A percentile compares a stretch with the other conserved stretches of the same genome.
phyloP scores from a whole-genome alignment of 2,113 vertebrate genomes.

The Petromus typicus region DNA sequence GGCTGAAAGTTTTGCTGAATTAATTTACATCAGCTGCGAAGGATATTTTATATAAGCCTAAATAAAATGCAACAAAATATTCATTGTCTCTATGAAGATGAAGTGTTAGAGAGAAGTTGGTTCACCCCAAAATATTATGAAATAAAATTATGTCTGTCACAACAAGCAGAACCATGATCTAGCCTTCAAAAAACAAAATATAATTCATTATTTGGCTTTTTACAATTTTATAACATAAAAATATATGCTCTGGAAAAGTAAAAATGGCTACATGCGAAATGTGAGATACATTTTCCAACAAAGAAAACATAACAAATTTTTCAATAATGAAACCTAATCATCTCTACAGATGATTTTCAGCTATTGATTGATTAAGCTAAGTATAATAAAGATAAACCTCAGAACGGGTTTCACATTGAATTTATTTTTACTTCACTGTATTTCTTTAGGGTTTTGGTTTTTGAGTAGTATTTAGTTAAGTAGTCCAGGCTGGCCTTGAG shows the following conservation, averaged over 20 bases:
- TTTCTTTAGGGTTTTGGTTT: not conserved
- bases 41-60: conserved; percentile 15
- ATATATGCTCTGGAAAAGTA: conserved; percentile 81
- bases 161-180: conserved; percentile 65
- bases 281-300: conserved; percentile 71
- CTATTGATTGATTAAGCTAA: conserved; percentile 78
- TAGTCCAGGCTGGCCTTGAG: not conserved
- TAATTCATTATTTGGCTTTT: conserved; percentile 68
- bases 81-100: conserved; percentile 48
- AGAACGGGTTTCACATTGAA: conserved; percentile 81
- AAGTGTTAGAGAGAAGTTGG: conserved; percentile 53
- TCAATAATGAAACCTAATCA: conserved; percentile 77
- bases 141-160: conserved; percentile 57
- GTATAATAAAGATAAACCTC: conserved; percentile 73
- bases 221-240: conserved; percentile 75
- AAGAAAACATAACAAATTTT: conserved; percentile 82
- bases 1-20: not conserved
- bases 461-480: not conserved
- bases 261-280: conserved; percentile 74
- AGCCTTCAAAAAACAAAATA: not conserved
- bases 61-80: conserved; percentile 25
- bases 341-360: conserved; percentile 73
- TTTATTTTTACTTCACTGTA: not conserved
- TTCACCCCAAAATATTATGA: not conserved
- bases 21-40: conserved; percentile 26